Conservation (phyloP, 2,797 vertebrate genomes). For the Argya squamiceps region DNA sequence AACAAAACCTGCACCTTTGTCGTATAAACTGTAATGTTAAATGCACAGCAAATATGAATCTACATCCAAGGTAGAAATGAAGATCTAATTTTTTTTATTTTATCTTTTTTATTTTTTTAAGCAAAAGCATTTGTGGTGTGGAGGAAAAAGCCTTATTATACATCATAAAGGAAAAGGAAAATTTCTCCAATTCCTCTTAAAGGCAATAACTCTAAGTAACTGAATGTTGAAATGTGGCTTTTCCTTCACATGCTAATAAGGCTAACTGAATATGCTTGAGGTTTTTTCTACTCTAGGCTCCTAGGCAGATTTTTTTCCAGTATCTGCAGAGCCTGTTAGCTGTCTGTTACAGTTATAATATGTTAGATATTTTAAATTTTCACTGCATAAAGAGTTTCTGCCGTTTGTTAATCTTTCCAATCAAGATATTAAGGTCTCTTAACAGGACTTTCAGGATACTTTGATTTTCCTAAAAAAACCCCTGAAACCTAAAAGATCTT, state of each 20-base stretch:
- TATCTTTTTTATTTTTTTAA: background rate
- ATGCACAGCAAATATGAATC: background rate
- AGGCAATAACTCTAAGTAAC: background rate
- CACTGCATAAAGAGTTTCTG: background rate
- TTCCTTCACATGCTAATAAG: background rate
- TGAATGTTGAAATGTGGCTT: background rate
- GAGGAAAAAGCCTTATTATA: background rate
- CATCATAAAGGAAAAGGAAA: background rate
- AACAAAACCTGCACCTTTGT: background rate
- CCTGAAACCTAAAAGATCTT: background rate
- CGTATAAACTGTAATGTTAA: background rate
- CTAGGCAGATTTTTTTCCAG: background rate
- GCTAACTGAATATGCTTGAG: background rate
- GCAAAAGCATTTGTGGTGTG: background rate
- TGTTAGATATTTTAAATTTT: background rate
- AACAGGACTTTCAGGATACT: background rate
- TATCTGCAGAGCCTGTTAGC: background rate
- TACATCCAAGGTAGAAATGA: background rate
- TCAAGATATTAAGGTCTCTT: background rate
- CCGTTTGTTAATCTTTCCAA: background rate
- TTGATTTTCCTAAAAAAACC: no score
- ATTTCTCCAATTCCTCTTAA: background rate
- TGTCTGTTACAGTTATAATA: background rate
- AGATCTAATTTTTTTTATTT: background rate
- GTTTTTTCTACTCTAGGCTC: background rate